Percentiles rank a stretch among this genome's conserved stretches.
phyloP scores from a whole-genome alignment of 92 coral and sea anemone species.

The Porites divaricata region DNA sequence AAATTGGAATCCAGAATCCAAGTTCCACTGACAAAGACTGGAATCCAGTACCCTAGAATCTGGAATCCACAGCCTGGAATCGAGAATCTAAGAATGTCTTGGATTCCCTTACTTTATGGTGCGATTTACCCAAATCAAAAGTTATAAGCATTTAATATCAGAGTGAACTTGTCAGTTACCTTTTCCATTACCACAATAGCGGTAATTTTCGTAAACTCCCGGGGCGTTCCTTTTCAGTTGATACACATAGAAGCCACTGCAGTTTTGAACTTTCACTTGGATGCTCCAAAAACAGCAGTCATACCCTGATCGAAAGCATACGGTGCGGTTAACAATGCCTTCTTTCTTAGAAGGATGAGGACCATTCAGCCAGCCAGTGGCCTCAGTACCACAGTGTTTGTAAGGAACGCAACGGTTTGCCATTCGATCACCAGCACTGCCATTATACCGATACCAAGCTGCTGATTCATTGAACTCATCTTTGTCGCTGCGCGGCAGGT shows the following conservation, averaged over 20 bases:
- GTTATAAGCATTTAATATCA: not conserved
- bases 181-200: slow-evolving; percentile 33
- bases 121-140: no score
- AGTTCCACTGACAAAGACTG: no score
- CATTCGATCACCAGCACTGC: slow-evolving; percentile 32
- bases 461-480: not conserved
- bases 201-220: slow-evolving; percentile 11
- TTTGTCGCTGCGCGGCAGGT: slow-evolving; percentile 32
- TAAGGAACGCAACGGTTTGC: slow-evolving; percentile 24
- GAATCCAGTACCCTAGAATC: no score
- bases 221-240: not conserved
- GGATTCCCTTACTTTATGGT: no score
- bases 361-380: slow-evolving; percentile 38
- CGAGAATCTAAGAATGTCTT: no score
- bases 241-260: slow-evolving; percentile 29
- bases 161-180: not conserved
- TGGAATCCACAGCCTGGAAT: no score
- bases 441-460: slow-evolving; percentile 52
- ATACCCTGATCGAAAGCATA: slow-evolving; percentile 26
- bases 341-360: slow-evolving; percentile 15
- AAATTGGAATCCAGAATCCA: no score
- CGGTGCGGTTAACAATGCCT: slow-evolving; percentile 39
- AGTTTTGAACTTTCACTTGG: slow-evolving; percentile 28
- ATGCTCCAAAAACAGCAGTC: slow-evolving; percentile 30
- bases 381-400: slow-evolving; percentile 23